Conservation (phyloP, 1,140 invertebrate genomes). For the Neotoxoptera formosana region DNA sequence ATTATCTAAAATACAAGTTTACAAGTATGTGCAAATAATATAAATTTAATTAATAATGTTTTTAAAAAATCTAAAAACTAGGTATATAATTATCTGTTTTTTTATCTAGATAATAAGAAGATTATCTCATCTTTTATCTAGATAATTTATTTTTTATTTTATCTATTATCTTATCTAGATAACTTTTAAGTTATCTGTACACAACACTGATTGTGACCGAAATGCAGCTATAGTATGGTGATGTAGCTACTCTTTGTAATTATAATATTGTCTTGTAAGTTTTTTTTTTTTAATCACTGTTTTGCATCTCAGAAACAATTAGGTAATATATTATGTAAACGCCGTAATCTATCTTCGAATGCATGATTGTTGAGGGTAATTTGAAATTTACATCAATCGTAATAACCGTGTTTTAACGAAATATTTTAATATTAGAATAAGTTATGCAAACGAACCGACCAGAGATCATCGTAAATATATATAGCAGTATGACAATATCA, state of each 20-base stretch:
- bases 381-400: not conserved
- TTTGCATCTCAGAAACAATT: not conserved
- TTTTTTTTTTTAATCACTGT: not conserved
- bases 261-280: conserved; percentile 3
- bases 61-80: too few species aligned
- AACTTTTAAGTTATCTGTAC: too few species aligned
- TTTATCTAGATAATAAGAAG: too few species aligned
- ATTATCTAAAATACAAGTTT: too few species aligned
- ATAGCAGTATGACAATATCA: too few species aligned
- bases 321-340: too few species aligned
- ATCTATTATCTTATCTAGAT: too few species aligned
- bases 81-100: too few species aligned
- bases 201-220: not conserved
- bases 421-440: not conserved
- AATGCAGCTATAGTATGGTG: not conserved
- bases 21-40: too few species aligned
- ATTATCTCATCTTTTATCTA: too few species aligned
- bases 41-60: too few species aligned
- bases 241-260: not conserved
- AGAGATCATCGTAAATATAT: not conserved
- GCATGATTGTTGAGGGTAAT: not conserved
- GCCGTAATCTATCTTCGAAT: not conserved
- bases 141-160: too few species aligned
- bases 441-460: not conserved
- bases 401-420: not conserved